phyloP scores from a whole-genome alignment of 2,888 invertebrate genomes.

The Eilema sororculum region DNA sequence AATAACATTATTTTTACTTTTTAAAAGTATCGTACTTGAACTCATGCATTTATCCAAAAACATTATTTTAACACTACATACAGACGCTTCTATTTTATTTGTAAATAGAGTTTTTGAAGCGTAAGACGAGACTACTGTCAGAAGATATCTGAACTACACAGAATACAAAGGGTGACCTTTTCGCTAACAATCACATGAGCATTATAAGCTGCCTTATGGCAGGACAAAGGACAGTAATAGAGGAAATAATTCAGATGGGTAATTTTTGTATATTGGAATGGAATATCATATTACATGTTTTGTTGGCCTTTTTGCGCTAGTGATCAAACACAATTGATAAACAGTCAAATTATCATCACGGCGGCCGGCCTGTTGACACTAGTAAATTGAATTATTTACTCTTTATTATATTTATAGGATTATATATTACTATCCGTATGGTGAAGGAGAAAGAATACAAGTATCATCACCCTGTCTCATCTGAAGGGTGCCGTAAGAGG shows the following conservation, averaged over 20 bases:
- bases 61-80: neutral
- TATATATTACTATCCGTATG: too few relatives aligned
- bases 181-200: neutral
- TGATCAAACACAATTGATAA: too few relatives aligned
- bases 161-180: neutral
- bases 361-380: too few relatives aligned
- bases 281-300: neutral
- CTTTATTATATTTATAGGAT: too few relatives aligned
- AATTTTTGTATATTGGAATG: neutral
- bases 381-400: too few relatives aligned
- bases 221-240: neutral
- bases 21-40: neutral
- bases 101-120: neutral
- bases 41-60: neutral
- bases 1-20: too few relatives aligned
- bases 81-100: neutral
- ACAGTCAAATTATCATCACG: too few relatives aligned
- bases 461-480: too few relatives aligned
- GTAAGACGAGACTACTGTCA: constrained; percentile 18
- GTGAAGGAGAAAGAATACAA: too few relatives aligned
- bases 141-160: neutral
- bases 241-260: neutral
- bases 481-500: too few relatives aligned
- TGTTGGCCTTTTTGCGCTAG: neutral
- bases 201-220: neutral